Evolutionary conservation across 2,888 invertebrate species (phyloP), one percentile per base, ranked within the genome.

Genomic region (Meiosimyza platycephala): DNA sequence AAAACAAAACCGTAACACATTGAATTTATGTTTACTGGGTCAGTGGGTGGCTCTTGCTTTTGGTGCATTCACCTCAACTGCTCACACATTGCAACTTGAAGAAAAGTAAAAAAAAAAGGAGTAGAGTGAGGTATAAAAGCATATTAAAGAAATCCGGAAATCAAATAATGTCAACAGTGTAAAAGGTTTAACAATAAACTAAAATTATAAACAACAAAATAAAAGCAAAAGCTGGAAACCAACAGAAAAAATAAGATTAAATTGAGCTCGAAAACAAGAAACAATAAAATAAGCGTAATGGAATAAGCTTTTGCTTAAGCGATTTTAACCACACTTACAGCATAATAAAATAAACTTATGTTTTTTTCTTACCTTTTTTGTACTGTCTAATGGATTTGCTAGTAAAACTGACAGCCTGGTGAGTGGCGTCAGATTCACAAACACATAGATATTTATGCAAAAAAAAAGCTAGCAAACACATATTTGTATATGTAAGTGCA

Each of bases 161-260:
- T 77, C 80, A 79, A 80, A 76, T 81, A 80, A 78, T 79, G 82
- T 80, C 82, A 81, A 82, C 82, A 83, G 79, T 80, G 83, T 81
- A 79, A 81, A 81, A 79, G 78, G 51, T 51, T 16, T 13, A 15
- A 18, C 40, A 64, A 51, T 6, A 22, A 40, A 22, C 51, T 22
- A 60, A 48, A 50, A 59, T 13, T 13, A 48, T 12, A 65, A 51
- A 64, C 1, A 22, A 1, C 22, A 28, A 28, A 28, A 28, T 4
- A 28, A 4, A 28, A 28, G 4, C 3, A 28, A 28, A 28, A 28
- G 28, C 28, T 28, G 28, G 3, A 2, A 28, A 28, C 3, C 0
- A 28, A 28, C 2, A 28, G 28, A 28, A 28, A 40, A 40, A 40
- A 9, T 2, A 6, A 40, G 9, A 7, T 1, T 40, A 6, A 40